phyloP scores from a whole-genome alignment of 53 echinoderm and acorn worm genomes.

The Patiria pectinifera region DNA sequence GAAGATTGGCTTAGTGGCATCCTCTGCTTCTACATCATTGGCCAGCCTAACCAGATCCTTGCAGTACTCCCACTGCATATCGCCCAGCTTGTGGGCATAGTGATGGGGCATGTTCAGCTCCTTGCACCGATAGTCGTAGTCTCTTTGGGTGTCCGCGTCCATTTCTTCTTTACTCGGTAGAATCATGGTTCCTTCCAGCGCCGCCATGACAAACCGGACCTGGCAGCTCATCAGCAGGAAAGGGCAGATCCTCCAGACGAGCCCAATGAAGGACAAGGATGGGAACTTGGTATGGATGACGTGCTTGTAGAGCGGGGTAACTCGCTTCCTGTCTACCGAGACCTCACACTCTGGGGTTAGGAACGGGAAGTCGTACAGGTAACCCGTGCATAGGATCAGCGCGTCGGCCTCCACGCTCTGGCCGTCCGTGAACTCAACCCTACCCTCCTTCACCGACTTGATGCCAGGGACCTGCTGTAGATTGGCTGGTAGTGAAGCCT shows the following conservation, averaged over 20 bases:
- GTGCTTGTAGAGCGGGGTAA: slow-evolving; percentile 89
- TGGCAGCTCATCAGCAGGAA: slow-evolving; percentile 79
- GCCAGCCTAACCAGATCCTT: slow-evolving; percentile 56
- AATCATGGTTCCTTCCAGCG: slow-evolving; percentile 76
- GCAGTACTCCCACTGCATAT: slow-evolving; percentile 76
- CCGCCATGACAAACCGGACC: slow-evolving; percentile 60
- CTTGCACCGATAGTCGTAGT: slow-evolving; percentile 55
- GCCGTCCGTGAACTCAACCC: slow-evolving; percentile 73
- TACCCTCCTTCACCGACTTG: slow-evolving; percentile 36
- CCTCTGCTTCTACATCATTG: background rate
- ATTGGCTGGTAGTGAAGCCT: slow-evolving; percentile 70
- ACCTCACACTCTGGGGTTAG: slow-evolving; percentile 78
- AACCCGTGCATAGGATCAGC: slow-evolving; percentile 88
- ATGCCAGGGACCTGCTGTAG: slow-evolving; percentile 67
- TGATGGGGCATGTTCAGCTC: slow-evolving; percentile 67
- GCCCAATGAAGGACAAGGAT: slow-evolving; percentile 81
- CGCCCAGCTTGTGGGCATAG: slow-evolving; percentile 74
- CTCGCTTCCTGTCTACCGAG: slow-evolving; percentile 58
- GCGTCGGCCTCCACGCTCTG: slow-evolving; percentile 62
- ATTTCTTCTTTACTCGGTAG: slow-evolving; percentile 78
- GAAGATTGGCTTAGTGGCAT: background rate
- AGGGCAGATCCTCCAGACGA: slow-evolving; percentile 71
- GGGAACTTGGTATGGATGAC: slow-evolving; percentile 75
- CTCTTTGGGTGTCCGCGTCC: slow-evolving; percentile 61
- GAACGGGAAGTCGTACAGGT: slow-evolving; percentile 80